phyloP scores from a whole-genome alignment of 2,797 vertebrate species.

The Pipistrellus kuhlii region DNA sequence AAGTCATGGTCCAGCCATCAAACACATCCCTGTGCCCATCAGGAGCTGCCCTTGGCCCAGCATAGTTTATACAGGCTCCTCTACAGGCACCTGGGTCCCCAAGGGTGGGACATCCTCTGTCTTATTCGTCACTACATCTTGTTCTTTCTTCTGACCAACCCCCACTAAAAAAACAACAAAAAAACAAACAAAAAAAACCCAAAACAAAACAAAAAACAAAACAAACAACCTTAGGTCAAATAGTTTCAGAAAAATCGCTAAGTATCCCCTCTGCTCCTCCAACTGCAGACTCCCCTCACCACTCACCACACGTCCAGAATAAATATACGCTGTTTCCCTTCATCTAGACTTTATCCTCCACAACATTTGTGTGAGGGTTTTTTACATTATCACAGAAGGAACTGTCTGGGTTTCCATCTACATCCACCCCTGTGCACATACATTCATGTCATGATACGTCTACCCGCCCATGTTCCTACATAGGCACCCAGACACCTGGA shows the following conservation, averaged over 20 bases:
- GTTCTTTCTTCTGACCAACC: background rate
- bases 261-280: background rate
- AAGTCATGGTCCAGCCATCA: background rate
- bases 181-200: background rate
- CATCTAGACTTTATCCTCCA: background rate
- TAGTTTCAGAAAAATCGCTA: background rate
- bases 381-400: background rate
- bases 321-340: background rate
- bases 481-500: background rate
- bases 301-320: too few relatives aligned
- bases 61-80: background rate
- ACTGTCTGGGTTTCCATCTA: background rate
- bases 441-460: background rate
- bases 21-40: background rate
- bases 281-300: too few relatives aligned
- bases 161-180: background rate
- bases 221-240: background rate
- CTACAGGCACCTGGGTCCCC: background rate
- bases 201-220: background rate
- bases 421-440: background rate
- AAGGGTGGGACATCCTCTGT: accelerated
- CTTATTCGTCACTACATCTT: background rate
- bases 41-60: background rate
- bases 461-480: background rate
- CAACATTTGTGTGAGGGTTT: background rate